phyloP scores from a whole-genome alignment of 2,888 invertebrate species.

The Sesia bembeciformis region DNA sequence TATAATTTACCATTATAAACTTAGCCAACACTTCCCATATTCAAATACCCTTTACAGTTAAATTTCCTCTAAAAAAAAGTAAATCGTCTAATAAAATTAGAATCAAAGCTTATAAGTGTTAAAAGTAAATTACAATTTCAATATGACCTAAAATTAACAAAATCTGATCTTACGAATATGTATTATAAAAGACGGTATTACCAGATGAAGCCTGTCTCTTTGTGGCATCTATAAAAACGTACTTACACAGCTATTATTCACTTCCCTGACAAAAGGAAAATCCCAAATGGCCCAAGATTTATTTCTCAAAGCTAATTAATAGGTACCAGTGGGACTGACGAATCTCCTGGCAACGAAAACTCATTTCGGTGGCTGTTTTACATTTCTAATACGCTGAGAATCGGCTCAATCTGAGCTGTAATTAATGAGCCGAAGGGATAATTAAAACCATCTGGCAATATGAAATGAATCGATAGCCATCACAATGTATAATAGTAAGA shows the following conservation, averaged over 20 bases:
- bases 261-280: neutral
- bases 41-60: no score
- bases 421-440: conserved; percentile 42
- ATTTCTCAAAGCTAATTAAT: conserved; percentile 28
- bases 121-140: no score
- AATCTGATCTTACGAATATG: no score
- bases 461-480: neutral
- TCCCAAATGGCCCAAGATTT: neutral
- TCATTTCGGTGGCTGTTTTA: conserved; percentile 55
- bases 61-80: no score
- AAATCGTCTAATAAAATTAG: no score
- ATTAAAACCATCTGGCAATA: neutral
- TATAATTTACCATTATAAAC: no score
- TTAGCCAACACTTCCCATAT: no score
- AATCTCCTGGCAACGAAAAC: conserved; percentile 37
- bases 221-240: neutral
- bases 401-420: conserved; percentile 30
- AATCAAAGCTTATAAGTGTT: no score
- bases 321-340: conserved; percentile 26
- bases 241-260: neutral
- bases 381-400: conserved; percentile 43
- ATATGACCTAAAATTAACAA: no score
- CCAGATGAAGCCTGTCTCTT: no score
- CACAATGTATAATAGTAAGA: no score
- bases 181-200: no score